Conservation (phyloP, 2,888 invertebrate species). For the Drosophila anceps region DNA sequence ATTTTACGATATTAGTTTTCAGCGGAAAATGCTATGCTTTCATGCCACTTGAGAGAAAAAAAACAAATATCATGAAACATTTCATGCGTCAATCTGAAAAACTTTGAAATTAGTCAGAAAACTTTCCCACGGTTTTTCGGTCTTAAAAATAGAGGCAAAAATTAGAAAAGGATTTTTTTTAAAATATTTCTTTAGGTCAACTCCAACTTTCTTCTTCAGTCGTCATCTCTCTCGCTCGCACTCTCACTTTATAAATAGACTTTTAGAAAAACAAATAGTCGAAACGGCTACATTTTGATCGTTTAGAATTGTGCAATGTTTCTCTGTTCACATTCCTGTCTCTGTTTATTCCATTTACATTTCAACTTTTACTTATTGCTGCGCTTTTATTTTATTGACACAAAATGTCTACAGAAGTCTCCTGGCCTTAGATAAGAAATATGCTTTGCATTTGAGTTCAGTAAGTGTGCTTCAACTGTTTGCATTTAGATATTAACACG, state of each 20-base stretch:
- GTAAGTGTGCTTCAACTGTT: conserved; percentile 40
- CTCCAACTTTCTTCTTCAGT: neutral
- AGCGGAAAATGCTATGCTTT: conserved; percentile 28
- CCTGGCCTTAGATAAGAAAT: conserved; percentile 45
- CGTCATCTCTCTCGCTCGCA: neutral
- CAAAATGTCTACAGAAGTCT: conserved; percentile 17
- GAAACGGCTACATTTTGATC: conserved; percentile 6
- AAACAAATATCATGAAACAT: conserved; percentile 3
- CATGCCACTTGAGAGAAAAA: conserved; percentile 30
- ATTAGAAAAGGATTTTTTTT: neutral
- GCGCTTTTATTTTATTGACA: conserved; percentile 57
- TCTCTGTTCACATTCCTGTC: conserved; percentile 8
- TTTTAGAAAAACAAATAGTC: conserved; percentile 25
- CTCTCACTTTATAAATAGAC: conserved; percentile 19
- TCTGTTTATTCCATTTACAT: conserved; percentile 9
- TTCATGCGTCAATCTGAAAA: conserved; percentile 17
- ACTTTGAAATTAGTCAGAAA: neutral
- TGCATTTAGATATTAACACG: conserved; percentile 47
- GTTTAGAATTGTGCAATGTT: conserved; percentile 19
- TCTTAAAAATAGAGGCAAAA: neutral
- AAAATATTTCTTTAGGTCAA: neutral
- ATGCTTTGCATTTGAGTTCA: conserved; percentile 42
- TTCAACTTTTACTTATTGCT: conserved; percentile 40
- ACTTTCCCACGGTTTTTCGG: neutral
- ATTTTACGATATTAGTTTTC: conserved; percentile 25